Base-by-base conservation (phyloP, 2,797 vertebrate genomes). In the Kryptolebias ocellatus region DNA sequence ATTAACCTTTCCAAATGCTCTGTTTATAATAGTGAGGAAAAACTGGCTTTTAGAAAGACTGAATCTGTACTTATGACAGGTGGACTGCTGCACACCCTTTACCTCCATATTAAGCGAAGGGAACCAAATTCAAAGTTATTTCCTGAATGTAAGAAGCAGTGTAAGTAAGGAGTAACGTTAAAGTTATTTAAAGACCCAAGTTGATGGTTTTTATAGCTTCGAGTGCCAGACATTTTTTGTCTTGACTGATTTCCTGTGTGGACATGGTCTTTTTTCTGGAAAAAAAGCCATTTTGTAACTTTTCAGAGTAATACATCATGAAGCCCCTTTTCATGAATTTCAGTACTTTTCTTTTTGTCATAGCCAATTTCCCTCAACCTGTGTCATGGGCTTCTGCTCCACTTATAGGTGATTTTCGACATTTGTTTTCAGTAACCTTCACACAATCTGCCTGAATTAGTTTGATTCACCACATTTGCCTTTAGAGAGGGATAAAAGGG, bases 1-100 rank as follows among this genome's bases (percentile, higher is more conserved):
- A 39, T 89, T 91, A 89, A 91, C 89, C 87, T 89, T 83, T 84
- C 72, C 64, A 81, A 87, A 80, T 49, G 63, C 64, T 76, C 69
- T 61, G 78, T 86, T 86, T 81, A 86, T 74, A 74, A 68, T 54
- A 39, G 72, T 31, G 68, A 73, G 39, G 72, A 59, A 78, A 80
- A 67, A 7, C 0, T 24, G 37, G 56, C 47, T 58, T 81, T 70
- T 64, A 60, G 51, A 60, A 54, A 2, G 63, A 60, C n/a, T 67
- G 64, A 81, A 47, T 70, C 34, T 29, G 57, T 4, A 16, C 60
- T 67, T 73, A 51, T 80, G 81, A 84, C 84, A 88, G 84, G 83
- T 86, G 70, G 76, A 74, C 52, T 56, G 15, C 2, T 39, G 20
- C 62, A 29, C 62, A 34, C 18, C 10, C 29, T 72, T 58, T 17